Conservation (phyloP, 2,797 vertebrate species). For the Moxostoma hubbsi region DNA sequence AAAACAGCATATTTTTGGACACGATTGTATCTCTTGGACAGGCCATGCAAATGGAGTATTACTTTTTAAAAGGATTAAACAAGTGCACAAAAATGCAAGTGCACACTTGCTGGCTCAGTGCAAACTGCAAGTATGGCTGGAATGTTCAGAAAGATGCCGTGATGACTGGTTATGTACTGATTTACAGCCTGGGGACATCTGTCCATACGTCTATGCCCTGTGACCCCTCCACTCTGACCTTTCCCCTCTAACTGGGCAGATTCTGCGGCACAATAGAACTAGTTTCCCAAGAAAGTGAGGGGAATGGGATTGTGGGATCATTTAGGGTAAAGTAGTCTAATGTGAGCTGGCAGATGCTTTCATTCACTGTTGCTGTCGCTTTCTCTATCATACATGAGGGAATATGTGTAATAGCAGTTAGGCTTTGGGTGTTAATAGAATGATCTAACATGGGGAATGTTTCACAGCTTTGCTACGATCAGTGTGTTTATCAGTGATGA, state of each 20-base stretch:
- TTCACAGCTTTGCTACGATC: neutral
- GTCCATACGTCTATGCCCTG: conserved; percentile 54
- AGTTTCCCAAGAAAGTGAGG: conserved; percentile 23
- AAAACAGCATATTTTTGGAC: neutral
- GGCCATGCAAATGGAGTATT: neutral
- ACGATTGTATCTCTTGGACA: neutral
- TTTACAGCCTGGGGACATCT: neutral
- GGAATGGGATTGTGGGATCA: neutral
- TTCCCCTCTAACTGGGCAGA: conserved; percentile 16
- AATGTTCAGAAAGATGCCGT: neutral
- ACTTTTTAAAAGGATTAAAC: neutral
- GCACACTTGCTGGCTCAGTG: neutral
- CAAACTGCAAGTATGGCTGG: neutral
- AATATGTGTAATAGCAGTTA: conserved; percentile 6
- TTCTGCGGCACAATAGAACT: neutral
- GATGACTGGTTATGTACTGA: neutral
- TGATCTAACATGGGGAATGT: neutral
- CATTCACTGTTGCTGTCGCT: neutral
- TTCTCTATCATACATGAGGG: neutral
- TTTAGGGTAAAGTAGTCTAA: neutral
- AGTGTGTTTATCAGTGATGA: neutral
- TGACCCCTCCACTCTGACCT: conserved; percentile 52
- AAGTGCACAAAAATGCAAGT: neutral
- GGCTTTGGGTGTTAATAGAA: neutral
- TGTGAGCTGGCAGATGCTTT: conserved; percentile 11